Evolutionary conservation across 2,113 vertebrate species (phyloP).

Genomic region (Lonchura striata): DNA sequence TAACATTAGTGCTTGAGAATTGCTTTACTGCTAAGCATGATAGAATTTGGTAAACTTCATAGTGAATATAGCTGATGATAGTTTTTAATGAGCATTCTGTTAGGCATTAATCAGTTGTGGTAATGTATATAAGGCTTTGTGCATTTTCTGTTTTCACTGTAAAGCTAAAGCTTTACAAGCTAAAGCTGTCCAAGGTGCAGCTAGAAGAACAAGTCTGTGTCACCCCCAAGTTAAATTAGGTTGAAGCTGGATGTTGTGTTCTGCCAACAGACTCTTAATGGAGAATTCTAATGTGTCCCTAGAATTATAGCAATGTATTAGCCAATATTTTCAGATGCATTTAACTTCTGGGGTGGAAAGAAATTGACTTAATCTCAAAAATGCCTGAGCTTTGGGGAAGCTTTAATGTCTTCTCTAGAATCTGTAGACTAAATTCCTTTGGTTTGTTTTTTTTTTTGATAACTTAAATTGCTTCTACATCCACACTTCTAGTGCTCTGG

Average conservation of each 20-base stretch:
- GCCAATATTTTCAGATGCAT: neutral
- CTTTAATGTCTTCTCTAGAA: neutral
- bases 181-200: neutral
- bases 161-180: neutral
- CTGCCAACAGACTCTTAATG: neutral
- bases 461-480: neutral
- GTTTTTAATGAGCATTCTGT: neutral
- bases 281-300: neutral
- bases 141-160: neutral
- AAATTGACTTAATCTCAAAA: neutral
- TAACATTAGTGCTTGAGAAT: neutral
- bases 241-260: neutral
- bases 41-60: neutral
- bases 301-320: constrained; percentile 7
- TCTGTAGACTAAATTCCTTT: neutral
- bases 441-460: neutral
- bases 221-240: neutral
- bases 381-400: neutral
- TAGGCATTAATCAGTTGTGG: neutral
- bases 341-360: neutral
- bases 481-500: neutral
- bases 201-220: neutral
- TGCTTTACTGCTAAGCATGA: neutral
- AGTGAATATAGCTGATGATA: neutral
- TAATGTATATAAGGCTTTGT: neutral